Base-by-base conservation (phyloP, 1,140 invertebrate species). In the Trichomalopsis sarcophagae region DNA sequence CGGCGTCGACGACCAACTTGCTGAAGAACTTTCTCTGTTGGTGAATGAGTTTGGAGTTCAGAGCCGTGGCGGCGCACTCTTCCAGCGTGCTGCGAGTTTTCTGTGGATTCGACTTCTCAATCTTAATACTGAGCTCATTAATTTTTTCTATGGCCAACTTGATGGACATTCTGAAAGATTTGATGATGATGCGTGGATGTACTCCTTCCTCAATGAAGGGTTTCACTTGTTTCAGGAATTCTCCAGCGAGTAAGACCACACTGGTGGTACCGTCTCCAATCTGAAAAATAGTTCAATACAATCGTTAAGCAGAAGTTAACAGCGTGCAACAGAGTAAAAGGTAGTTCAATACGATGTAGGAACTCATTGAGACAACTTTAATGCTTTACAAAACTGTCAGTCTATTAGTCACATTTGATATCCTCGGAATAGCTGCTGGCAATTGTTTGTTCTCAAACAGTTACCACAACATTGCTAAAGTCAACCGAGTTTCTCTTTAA, bases 241-340 rank as follows among this genome's bases (percentile, higher is more conserved):
- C 99, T 11, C 98, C 98, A 76, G 99, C 97, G 75, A 99, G 93
- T 68, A 99, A 92, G 2, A 99, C 98, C 33, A 99, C 98, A 87
- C 97, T 98, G 0, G 99, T 99, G 30, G 99, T 99, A 36, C 99
- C 99, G 95, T 99, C 99, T 27, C 99, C 99, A 87, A 99, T 98
- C 97, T 98, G 89, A 88, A 91, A 88, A 88, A 91, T 87, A 83
- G 84, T 78, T 71, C 76, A 87, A 82, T 75, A 40, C 0, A 1
- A 30, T 30, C 85, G 82, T 86, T 21, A n/a, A 73, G 69, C 76
- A 47, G 6, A 86, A 73, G 77, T 55, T 76, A 78, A 73, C 68
- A 2, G 13, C 71, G 23, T 75, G 36, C 6, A 27, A 68, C n/a
- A 69, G 69, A 82, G 33, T 68, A 36, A 81, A 81, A 68, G 40